These are phyloP conservation scores for Urocolius indicus DNA, from an alignment of 2,113 vertebrate species.

Conservation along the genomic window DNA sequence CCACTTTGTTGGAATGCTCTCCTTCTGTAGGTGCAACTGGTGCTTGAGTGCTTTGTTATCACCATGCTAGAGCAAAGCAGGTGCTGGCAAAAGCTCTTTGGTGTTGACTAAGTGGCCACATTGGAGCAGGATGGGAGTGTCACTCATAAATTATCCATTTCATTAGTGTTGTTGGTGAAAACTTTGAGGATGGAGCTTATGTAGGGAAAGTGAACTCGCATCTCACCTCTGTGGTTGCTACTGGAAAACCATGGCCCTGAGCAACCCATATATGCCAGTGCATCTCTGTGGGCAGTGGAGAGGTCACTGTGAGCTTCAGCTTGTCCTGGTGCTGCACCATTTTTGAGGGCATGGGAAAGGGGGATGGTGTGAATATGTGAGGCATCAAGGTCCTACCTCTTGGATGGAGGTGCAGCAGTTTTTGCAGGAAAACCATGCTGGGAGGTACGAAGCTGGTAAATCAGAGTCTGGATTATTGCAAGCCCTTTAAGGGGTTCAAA, in stretches of 20 bases:
- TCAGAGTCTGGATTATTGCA: neutral
- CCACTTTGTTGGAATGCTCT: neutral
- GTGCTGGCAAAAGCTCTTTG: neutral
- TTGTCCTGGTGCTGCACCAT: neutral
- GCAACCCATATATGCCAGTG: neutral
- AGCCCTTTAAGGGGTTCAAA: neutral
- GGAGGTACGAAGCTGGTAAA: neutral
- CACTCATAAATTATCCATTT: neutral
- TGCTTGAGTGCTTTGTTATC: neutral
- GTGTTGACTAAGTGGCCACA: rapidly evolving
- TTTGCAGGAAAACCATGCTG: rapidly evolving
- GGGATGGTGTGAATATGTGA: rapidly evolving
- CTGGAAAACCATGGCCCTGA: neutral
- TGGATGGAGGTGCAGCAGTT: neutral
- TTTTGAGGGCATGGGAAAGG: neutral
- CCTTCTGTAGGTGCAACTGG: neutral
- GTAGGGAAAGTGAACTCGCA: neutral
- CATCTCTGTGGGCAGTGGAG: neutral
- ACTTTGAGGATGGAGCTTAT: neutral
- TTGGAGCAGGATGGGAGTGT: neutral
- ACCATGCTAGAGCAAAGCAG: neutral
- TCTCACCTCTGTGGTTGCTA: rapidly evolving
- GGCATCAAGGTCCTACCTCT: neutral
- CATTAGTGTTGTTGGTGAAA: neutral
- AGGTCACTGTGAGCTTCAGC: neutral